Evolutionary conservation across 2,797 vertebrate species (phyloP).

Genomic region (Phalloptychus januarius): DNA sequence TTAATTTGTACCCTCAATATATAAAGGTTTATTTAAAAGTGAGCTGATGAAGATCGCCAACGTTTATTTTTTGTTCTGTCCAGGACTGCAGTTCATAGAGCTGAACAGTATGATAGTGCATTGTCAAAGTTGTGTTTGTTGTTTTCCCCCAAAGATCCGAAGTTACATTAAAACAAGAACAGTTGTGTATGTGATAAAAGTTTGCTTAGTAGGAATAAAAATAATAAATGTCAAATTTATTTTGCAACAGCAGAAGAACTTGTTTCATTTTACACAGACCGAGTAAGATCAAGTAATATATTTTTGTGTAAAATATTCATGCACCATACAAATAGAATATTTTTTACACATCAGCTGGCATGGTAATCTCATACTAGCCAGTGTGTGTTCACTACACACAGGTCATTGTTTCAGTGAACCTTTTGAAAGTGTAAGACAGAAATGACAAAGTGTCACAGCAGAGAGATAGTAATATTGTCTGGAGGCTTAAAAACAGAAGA

Average conservation of each 20-base stretch:
- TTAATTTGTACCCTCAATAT: background rate
- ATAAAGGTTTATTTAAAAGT: background rate
- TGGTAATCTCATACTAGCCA: background rate
- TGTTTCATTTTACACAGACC: background rate
- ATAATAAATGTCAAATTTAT: background rate
- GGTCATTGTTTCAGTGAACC: background rate
- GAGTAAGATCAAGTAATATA: background rate
- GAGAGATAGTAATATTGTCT: background rate
- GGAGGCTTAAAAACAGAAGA: background rate
- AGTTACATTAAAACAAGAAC: background rate
- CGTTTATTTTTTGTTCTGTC: background rate
- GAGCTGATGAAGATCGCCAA: background rate
- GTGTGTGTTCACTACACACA: background rate
- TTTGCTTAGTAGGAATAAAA: too few relatives aligned
- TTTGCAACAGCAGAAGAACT: background rate
- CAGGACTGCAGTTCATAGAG: constrained; percentile 1
- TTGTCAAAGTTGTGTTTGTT: background rate
- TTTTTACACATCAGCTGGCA: background rate
- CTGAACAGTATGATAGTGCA: background rate
- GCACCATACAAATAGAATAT: background rate
- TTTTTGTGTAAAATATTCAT: background rate
- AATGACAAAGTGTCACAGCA: background rate
- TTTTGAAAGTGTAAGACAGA: background rate
- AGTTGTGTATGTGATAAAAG: background rate
- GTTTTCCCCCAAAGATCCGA: background rate